Evolutionary conservation across 2,113 vertebrate species (phyloP).

Genomic region (Polyodon spathula): DNA sequence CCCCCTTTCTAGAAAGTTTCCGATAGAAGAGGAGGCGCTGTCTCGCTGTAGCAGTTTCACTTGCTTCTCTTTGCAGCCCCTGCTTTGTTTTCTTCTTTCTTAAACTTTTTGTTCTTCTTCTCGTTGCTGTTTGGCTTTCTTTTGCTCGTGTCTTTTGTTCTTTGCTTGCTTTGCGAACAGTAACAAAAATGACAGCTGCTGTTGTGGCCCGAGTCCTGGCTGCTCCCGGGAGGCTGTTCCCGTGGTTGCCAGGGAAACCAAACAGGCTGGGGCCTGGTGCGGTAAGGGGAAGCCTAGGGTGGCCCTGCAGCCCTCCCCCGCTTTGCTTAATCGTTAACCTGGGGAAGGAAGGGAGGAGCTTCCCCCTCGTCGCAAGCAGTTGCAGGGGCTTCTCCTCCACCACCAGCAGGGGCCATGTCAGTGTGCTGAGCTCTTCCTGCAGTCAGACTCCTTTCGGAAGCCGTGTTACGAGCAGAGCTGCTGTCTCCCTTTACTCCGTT

Average conservation of each 20-base stretch:
- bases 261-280: constrained; percentile 34
- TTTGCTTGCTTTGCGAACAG: too few species aligned
- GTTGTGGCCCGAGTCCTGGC: constrained; percentile 15
- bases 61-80: not conserved
- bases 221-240: constrained; percentile 20
- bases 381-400: constrained; percentile 25
- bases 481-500: constrained; percentile 9
- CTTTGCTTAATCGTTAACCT: constrained; percentile 27
- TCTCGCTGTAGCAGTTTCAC: too few species aligned
- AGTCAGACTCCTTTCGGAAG: constrained; percentile 26
- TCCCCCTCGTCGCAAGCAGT: constrained; percentile 31
- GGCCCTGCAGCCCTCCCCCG: constrained; percentile 32
- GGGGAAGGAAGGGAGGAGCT: constrained; percentile 24
- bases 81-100: not conserved
- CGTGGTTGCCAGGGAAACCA: constrained; percentile 58
- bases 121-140: not conserved
- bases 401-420: constrained; percentile 34
- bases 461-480: constrained; percentile 19
- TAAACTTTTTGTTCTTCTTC: too few species aligned
- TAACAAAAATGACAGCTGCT: constrained; percentile 32
- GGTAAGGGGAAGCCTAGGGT: constrained; percentile 40
- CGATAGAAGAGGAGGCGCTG: constrained; percentile 24
- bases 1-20: constrained; percentile 22
- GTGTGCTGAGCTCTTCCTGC: constrained; percentile 22
- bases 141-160: not conserved